Base-by-base conservation (phyloP, 2,113 vertebrate species). In the Urocolius indicus region DNA sequence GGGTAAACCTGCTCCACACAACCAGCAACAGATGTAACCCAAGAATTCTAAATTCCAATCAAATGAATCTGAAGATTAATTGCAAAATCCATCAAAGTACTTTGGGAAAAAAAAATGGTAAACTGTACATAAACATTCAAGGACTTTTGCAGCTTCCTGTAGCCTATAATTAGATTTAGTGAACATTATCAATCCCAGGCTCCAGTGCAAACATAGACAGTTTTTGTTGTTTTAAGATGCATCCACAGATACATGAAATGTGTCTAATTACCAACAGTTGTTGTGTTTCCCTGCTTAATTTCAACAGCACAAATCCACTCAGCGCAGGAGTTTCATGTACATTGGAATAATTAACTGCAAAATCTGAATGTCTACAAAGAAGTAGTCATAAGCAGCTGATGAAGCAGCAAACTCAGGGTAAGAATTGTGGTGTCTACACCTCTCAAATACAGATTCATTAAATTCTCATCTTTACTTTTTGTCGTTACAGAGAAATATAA, bases 11-110 rank as follows among this genome's bases (percentile, higher is more conserved):
- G 79, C 86, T 82, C 54, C 62, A 62, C 38, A 13, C 29, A 67
- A 82, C 73, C 27, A 3, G 49, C 26, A 80, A 74, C 94, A 95
- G 94, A 86, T 48, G 77, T 27, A 63, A 76, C 59, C 78, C 61
- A 95, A 78, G 78, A 96, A 92, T 89, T 74, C 80, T 80, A 55
- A 48, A 87, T 92, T 94, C 89, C 92, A 94, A 66, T 89, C 87
- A 94, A 91, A 94, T 22, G 58, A 80, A 96, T 72, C n/a, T 19
- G 65, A 95, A 93, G 93, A 96, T 97, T 93, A 96, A 96, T 90
- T 86, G 94, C 82, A 90, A 97, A 96, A 91, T 62, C 72, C 91
- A 93, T 91, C 62, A 68, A 95, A 89, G 77, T 16, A 80, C 95
- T 92, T 80, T 43, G 75, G 55, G 75, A 72, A 51, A 71, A 36